Percentiles rank a stretch among this genome's conserved stretches.
These are phyloP conservation scores for Bombus superbus DNA, from an alignment of 1,140 invertebrate genomes.

Conservation along the genomic window DNA sequence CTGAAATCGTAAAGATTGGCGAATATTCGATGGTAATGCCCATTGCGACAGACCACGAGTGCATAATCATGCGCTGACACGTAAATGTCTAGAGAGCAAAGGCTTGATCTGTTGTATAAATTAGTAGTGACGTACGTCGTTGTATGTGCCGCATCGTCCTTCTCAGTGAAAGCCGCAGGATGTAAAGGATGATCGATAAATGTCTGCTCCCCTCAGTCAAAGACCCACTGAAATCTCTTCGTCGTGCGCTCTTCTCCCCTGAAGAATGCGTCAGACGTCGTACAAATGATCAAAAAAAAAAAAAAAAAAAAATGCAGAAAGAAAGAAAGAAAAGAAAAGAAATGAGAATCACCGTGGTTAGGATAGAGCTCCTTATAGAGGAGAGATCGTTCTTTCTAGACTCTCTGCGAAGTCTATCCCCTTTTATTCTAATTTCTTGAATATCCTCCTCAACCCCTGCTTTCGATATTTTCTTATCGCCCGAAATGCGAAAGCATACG, in stretches of 20 bases:
- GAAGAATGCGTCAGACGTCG: slow-evolving; percentile 3
- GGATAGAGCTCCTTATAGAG: background rate
- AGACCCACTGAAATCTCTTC: background rate
- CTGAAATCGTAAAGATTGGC: background rate
- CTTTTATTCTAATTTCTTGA: background rate
- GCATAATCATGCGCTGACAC: slow-evolving; percentile 64
- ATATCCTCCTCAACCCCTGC: background rate
- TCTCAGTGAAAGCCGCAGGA: slow-evolving; percentile 55
- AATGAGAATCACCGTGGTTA: background rate
- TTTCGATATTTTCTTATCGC: background rate
- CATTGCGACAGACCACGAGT: slow-evolving; percentile 61
- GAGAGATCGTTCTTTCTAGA: slow-evolving; percentile 2
- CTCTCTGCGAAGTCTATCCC: background rate
- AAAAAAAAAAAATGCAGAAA: background rate
- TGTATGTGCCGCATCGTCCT: slow-evolving; percentile 68
- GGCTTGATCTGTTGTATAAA: slow-evolving; percentile 74
- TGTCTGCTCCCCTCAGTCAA: background rate
- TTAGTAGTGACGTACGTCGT: slow-evolving; percentile 71
- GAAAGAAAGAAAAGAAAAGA: background rate
- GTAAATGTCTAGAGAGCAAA: slow-evolving; percentile 71
- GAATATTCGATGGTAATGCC: background rate
- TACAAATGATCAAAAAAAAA: background rate
- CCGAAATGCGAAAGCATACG: background rate
- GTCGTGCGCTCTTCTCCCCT: slow-evolving; percentile 9
- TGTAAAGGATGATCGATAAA: slow-evolving; percentile 41